Base-by-base conservation (phyloP, 2,113 vertebrate genomes). In the Amia ocellicauda region DNA sequence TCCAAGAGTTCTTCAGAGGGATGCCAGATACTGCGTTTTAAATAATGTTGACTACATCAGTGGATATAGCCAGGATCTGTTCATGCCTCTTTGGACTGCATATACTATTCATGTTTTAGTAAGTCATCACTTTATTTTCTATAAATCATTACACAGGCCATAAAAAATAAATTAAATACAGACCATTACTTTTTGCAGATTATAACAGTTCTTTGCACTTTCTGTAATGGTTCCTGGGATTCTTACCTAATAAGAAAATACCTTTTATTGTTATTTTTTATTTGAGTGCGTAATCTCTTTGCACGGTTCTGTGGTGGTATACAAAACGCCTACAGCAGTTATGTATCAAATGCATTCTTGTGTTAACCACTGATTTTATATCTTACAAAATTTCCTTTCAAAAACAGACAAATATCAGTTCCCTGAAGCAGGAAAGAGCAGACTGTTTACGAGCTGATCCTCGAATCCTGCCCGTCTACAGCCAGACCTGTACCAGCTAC, bases 21-120 rank as follows among this genome's bases (percentile, higher is more conserved):
- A 63, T 0, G 69, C 60, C 2, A 31, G 29, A 31, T 84, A 87
- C 64, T 91, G 89, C 49, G 29, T 88, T 1, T 80, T 91, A 9
- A 55, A 80, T 47, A 84, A 90, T 0, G 22, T 42, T 0, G 63
- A 74, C 66, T 91, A 86, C 75, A 51, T 88, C 58, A 88, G 3
- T 0, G 88, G 83, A 4, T 91, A 88, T 80, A 91, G 83, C 76
- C 75, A 43, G 49, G 74, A 88, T 66, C 71, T 76, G 13, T 73
- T 76, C 26, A 84, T 86, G 86, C 82, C 89, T 7, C 83, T 91
- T 7, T 91, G 89, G 89, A 86, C 89, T 52, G 82, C 86, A 0
- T 91, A 89, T 62, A 84, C 78, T 29, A 5, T 87, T 43, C 28
- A 42, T 10, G 71, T 82, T 47, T 63, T 69, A 80, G 89, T 91